Conservation (phyloP, 2,888 invertebrate species). For the Oscheius onirici region DNA sequence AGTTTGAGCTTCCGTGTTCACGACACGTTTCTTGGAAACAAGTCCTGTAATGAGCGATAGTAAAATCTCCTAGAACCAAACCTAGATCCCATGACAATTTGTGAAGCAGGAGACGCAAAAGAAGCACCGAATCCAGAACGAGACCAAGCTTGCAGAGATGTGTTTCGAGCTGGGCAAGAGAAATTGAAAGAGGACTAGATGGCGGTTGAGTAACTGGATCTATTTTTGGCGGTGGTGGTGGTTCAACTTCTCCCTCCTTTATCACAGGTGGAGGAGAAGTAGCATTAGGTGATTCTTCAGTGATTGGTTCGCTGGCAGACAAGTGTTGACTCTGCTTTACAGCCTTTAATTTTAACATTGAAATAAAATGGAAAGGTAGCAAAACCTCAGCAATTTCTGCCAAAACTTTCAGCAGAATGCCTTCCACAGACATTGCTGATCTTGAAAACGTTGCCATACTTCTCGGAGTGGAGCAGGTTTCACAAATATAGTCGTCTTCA, state of each 20-base stretch:
- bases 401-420: constrained; percentile 50
- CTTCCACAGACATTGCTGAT: constrained; percentile 67
- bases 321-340: constrained; percentile 57
- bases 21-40: constrained; percentile 56
- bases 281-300: constrained; percentile 64
- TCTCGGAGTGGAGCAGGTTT: constrained; percentile 65
- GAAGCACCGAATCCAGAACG: constrained; percentile 66
- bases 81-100: constrained; percentile 71
- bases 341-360: constrained; percentile 37
- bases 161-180: constrained; percentile 64
- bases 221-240: constrained; percentile 11
- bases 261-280: constrained; percentile 46
- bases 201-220: constrained; percentile 4
- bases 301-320: constrained; percentile 64
- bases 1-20: constrained; percentile 37
- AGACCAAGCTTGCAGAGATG: constrained; percentile 69
- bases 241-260: constrained; percentile 34
- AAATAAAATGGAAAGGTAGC: constrained; percentile 2
- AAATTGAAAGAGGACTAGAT: constrained; percentile 38
- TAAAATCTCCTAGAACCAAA: constrained; percentile 2
- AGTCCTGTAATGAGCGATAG: constrained; percentile 36
- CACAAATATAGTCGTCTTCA: constrained; percentile 70
- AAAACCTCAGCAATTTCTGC: constrained; percentile 50
- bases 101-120: constrained; percentile 69
- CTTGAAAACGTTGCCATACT: constrained; percentile 62